Base-by-base conservation (phyloP, 1,140 invertebrate genomes). In the Diprion similis region DNA sequence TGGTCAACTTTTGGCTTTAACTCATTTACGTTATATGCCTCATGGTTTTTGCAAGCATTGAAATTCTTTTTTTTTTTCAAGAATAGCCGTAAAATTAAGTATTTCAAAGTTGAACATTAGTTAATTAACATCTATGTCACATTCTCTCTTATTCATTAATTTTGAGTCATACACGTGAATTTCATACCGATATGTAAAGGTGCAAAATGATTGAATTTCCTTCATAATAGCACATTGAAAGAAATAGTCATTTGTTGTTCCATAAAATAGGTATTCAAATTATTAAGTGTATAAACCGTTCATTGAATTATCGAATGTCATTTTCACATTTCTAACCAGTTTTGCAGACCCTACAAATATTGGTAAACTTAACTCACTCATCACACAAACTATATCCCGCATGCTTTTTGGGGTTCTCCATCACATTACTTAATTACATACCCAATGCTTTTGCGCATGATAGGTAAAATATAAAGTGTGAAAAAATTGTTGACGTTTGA, bases 381-480 rank as follows among this genome's bases (percentile, higher is more conserved):
- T 13, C 17, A 72, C 78, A 79, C 71, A 80, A 76, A 82, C 13
- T 64, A 68, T 75, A 78, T 85, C 80, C 81, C 77, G 86, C 86
- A 88, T 88, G 86, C 82, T 84, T 86, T 83, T 85, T 81, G 84
- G 82, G 79, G 82, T 82, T 82, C 83, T 85, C 80, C 78, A 85
- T 79, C 85, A 83, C 85, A 79, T 87, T 59, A 59, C 51, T 17
- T 59, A 79, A 85, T 82, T 83, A 86, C 79, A 82, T 80, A 84
- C 80, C 82, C 83, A 85, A 76, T 82, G 81, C 86, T 86, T 75
- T 82, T 78, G 82, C 83, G 85, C 85, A 86, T 86, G 84, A 82
- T 81, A 82, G 73, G 78, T 70, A 82, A 81, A 74, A 78, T 85
- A 80, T 80, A 80, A 77, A 72, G 70, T 79, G 79, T 77, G 76